A percentile compares a stretch with the other conserved stretches of the same genome.
phyloP scores from a whole-genome alignment of 2,113 vertebrate species.

The Glaucomys volans region DNA sequence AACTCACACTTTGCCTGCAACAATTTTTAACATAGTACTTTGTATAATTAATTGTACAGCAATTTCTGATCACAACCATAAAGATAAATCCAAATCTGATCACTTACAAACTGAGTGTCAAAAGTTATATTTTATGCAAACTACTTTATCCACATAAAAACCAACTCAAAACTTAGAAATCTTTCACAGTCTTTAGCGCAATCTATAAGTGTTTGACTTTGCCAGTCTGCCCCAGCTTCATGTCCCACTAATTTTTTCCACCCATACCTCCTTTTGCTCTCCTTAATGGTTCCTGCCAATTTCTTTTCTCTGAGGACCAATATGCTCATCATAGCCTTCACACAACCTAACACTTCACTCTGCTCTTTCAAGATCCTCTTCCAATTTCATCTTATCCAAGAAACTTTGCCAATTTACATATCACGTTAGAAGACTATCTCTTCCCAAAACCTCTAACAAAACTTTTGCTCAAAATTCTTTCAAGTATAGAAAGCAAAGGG shows the following conservation, averaged over 20 bases:
- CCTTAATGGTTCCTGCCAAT: not conserved
- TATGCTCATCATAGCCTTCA: not conserved
- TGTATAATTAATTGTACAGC: not conserved
- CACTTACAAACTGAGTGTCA: constrained; percentile 16
- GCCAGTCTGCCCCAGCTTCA: not conserved
- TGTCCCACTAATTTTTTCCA: not conserved
- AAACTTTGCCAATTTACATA: constrained; percentile 8
- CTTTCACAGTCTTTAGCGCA: not conserved
- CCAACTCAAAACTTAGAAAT: constrained; percentile 12
- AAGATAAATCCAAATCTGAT: constrained; percentile 11
- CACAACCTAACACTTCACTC: not conserved
- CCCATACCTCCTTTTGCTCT: not conserved
- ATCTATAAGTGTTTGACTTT: not conserved
- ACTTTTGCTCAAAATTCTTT: not conserved
- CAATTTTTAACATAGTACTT: not conserved
- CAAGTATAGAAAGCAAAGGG: not conserved
- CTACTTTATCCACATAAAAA: not conserved
- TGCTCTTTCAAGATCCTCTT: not conserved
- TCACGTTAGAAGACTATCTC: not conserved
- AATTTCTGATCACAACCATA: constrained; percentile 15
- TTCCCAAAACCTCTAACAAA: not conserved
- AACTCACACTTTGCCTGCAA: not conserved
- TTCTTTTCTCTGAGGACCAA: not conserved
- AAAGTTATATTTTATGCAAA: not conserved
- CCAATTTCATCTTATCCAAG: constrained; percentile 46